phyloP scores from a whole-genome alignment of 2,888 invertebrate genomes.

The Molorchus minor region DNA sequence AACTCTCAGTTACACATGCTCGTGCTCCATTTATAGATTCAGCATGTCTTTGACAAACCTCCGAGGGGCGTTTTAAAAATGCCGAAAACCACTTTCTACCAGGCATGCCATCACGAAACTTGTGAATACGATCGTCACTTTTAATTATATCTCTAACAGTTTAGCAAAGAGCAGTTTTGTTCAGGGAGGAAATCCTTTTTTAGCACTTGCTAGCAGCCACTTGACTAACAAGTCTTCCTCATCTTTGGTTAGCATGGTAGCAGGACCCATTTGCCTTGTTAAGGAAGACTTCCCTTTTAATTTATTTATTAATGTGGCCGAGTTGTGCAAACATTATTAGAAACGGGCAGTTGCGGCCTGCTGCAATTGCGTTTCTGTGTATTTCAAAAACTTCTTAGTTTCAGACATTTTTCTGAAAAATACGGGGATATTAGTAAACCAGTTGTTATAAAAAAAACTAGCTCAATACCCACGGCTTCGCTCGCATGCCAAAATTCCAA shows the following conservation, averaged over 20 bases:
- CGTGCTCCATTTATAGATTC: conserved; percentile 31
- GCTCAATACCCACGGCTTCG: too few relatives aligned
- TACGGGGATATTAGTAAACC: conserved; percentile 5
- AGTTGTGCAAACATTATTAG: conserved; percentile 11
- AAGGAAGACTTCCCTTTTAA: conserved; percentile 29
- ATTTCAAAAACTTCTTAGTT: conserved; percentile 13
- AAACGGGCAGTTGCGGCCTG: conserved; percentile 4
- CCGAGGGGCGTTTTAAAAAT: conserved; percentile 34
- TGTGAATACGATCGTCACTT: conserved; percentile 29
- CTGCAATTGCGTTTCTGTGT: conserved; percentile 3
- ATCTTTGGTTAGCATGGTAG: conserved; percentile 29
- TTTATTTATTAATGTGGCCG: conserved; percentile 31
- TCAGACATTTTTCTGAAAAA: conserved; percentile 8
- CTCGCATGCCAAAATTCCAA: too few relatives aligned
- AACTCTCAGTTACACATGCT: conserved; percentile 26
- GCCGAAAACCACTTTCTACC: conserved; percentile 33
- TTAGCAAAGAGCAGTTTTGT: conserved; percentile 32
- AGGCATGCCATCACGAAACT: conserved; percentile 33
- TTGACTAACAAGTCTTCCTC: conserved; percentile 31
- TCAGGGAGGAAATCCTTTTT: too few relatives aligned
- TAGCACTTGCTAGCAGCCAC: conserved; percentile 27
- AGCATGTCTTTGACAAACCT: conserved; percentile 29
- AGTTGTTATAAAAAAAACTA: too few relatives aligned
- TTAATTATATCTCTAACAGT: conserved; percentile 36
- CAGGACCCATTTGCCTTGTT: conserved; percentile 30